These are phyloP conservation scores for Acrobasis repandana DNA, from an alignment of 2,888 invertebrate genomes.

Conservation along the genomic window DNA sequence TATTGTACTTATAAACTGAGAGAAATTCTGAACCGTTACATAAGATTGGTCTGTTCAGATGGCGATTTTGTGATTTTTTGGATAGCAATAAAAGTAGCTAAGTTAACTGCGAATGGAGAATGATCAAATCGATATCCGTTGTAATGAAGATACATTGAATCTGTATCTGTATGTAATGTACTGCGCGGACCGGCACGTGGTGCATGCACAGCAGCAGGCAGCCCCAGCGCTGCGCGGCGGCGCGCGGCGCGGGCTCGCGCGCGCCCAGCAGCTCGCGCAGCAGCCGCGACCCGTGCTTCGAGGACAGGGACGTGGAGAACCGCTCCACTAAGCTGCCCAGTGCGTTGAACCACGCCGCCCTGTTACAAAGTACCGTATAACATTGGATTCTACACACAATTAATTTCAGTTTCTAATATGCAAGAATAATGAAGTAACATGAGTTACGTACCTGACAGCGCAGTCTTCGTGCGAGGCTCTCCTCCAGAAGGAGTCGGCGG, in stretches of 20 bases:
- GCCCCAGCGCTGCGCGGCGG: constrained; percentile 88
- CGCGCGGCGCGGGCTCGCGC: constrained; percentile 31
- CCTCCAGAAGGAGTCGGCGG: constrained; percentile 88
- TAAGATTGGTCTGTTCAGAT: too few relatives aligned
- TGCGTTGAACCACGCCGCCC: constrained; percentile 87
- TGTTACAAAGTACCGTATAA: constrained; percentile 32
- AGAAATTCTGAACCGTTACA: too few relatives aligned
- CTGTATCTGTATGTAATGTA: too few relatives aligned
- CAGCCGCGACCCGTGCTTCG: constrained; percentile 79
- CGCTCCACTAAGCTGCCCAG: constrained; percentile 84
- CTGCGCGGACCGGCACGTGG: constrained; percentile 34
- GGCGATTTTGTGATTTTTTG: too few relatives aligned
- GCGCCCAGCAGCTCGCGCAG: constrained; percentile 45
- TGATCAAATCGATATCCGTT: too few relatives aligned
- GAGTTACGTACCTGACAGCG: constrained; percentile 43
- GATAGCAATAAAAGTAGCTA: background rate
- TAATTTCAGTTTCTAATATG: too few relatives aligned
- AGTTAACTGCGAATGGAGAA: too few relatives aligned
- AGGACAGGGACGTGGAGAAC: constrained; percentile 72
- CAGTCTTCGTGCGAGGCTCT: constrained; percentile 80
- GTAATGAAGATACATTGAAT: too few relatives aligned
- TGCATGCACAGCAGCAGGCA: constrained; percentile 84
- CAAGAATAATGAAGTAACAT: too few relatives aligned
- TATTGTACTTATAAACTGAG: too few relatives aligned
- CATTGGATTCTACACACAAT: too few relatives aligned